phyloP scores from a whole-genome alignment of 2,113 vertebrate genomes.

The Montifringilla adamsi region DNA sequence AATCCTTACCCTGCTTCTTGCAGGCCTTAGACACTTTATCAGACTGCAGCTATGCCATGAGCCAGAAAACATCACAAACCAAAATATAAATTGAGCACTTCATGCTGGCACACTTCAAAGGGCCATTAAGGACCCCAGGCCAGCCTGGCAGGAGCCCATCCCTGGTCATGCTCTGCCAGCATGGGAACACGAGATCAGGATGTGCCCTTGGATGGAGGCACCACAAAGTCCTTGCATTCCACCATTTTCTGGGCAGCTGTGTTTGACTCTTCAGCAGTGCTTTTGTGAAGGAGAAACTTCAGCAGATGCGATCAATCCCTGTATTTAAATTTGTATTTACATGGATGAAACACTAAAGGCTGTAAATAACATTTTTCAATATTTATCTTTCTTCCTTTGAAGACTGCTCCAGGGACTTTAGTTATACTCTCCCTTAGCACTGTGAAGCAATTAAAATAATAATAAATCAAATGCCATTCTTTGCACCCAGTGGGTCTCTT shows the following conservation, averaged over 20 bases:
- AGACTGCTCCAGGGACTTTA: neutral
- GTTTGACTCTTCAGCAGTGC: neutral
- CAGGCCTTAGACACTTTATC: neutral
- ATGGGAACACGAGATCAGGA: neutral
- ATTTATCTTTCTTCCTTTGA: conserved; percentile 26
- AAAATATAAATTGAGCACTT: neutral
- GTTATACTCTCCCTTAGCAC: neutral
- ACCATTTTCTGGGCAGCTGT: neutral
- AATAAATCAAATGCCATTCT: neutral
- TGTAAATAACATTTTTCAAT: neutral
- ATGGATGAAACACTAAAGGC: neutral
- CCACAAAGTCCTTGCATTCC: neutral
- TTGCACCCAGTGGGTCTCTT: neutral
- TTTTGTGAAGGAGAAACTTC: neutral
- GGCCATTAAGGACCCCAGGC: neutral
- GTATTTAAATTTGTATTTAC: neutral
- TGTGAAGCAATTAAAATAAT: conserved; percentile 26
- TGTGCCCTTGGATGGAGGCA: neutral
- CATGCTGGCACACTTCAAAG: neutral
- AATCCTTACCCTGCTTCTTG: neutral
- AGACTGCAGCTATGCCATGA: neutral
- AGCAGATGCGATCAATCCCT: neutral
- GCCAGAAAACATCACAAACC: neutral
- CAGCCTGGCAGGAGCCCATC: neutral
- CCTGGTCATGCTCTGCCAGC: neutral